Percentiles rank a stretch among this genome's conserved stretches.
phyloP scores from a whole-genome alignment of 2,888 invertebrate genomes.

The Drosophila sordidula region DNA sequence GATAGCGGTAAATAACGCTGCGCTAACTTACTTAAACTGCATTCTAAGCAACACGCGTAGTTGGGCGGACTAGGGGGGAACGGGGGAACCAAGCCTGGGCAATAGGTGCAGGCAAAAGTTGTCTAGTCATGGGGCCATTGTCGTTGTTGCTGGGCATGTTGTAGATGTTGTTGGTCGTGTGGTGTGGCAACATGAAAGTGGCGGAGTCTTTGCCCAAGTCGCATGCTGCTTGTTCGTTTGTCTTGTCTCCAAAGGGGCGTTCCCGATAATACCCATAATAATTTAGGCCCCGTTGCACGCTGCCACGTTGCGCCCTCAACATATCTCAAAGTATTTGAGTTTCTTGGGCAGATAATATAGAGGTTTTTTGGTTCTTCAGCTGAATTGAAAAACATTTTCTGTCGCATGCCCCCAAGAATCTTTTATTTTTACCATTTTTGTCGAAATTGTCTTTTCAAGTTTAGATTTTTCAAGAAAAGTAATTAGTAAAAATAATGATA shows the following conservation, averaged over 20 bases:
- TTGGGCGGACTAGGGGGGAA: neutral
- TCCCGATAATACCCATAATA: slow-evolving; percentile 28
- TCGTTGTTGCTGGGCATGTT: slow-evolving; percentile 11
- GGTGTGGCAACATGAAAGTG: slow-evolving; percentile 52
- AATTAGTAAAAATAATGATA: no score
- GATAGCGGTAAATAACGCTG: slow-evolving; percentile 45
- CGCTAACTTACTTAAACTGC: slow-evolving; percentile 69
- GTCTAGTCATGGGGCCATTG: slow-evolving; percentile 32
- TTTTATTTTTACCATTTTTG: neutral
- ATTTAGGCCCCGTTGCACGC: slow-evolving; percentile 6
- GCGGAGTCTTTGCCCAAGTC: slow-evolving; percentile 39
- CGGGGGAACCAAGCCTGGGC: neutral
- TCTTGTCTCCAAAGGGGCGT: slow-evolving; percentile 35
- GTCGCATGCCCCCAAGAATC: neutral
- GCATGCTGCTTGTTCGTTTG: slow-evolving; percentile 17
- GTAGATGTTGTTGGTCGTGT: slow-evolving; percentile 12
- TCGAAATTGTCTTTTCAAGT: no score
- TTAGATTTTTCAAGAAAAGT: no score
- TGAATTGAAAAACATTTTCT: neutral
- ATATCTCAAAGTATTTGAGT: neutral
- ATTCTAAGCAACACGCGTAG: slow-evolving; percentile 10
- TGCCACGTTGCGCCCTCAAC: neutral
- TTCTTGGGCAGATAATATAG: neutral
- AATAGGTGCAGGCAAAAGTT: slow-evolving; percentile 25
- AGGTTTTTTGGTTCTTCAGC: neutral